Conservation (phyloP, 2,113 vertebrate genomes). For the Tachysurus vachellii region DNA sequence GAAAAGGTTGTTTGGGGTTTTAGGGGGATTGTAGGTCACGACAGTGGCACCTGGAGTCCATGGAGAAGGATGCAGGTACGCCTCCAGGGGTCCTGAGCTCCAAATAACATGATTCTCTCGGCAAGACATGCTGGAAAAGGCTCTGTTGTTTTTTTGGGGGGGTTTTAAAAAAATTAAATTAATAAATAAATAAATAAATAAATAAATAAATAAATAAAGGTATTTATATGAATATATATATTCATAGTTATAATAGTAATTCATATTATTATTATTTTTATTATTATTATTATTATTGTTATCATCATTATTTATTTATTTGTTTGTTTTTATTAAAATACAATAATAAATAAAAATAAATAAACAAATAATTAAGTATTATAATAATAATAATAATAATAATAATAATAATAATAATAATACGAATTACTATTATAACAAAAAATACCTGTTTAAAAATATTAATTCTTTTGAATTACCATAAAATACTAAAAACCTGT, state of each 20-base stretch:
- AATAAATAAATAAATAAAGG: neutral
- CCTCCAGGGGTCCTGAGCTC: constrained; percentile 66
- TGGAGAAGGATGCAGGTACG: constrained; percentile 68
- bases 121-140: constrained; percentile 50
- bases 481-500: neutral
- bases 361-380: too few relatives aligned
- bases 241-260: neutral
- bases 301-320: too few relatives aligned
- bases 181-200: neutral
- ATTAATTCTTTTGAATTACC: neutral
- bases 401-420: too few relatives aligned
- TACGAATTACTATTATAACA: too few relatives aligned
- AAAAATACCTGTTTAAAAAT: too few relatives aligned
- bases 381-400: too few relatives aligned
- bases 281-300: neutral
- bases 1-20: constrained; percentile 62
- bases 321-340: neutral
- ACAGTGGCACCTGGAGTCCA: constrained; percentile 73
- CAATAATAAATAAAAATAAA: too few relatives aligned
- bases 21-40: constrained; percentile 55
- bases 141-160: constrained; percentile 52
- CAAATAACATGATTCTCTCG: constrained; percentile 63
- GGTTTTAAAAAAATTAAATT: too few relatives aligned
- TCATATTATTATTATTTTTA: too few relatives aligned
- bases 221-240: neutral